Base-by-base conservation (phyloP, 2,113 vertebrate genomes). In the Rynchops niger region DNA sequence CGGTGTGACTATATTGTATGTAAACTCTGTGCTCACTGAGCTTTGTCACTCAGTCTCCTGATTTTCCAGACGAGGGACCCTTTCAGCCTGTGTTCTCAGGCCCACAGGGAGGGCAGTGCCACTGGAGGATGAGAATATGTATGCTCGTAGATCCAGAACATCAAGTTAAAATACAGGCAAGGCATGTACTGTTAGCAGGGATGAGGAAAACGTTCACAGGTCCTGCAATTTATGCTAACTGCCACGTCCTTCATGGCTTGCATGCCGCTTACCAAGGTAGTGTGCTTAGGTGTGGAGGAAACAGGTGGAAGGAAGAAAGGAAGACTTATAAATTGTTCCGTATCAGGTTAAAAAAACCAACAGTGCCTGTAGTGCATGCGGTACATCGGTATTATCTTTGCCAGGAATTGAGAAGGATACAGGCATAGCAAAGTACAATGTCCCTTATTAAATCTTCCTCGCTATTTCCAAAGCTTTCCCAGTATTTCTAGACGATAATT, bases 111-210 rank as follows among this genome's bases (percentile, higher is more conserved):
- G 9, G n/a, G 14, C 26, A 18, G 25, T 15, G 47, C 11, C 47
- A 38, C 19, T 13, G 36, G 3, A 34, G 5, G 11, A 11, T 50
- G 32, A 80, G 21, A 21, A 11, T 29, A 15, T 27, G 6, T 32
- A 13, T 42, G 21, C 26, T 47, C 1, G 0, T 42, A 59, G 19
- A 9, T 47, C 38, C 29, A 15, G 18, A 18, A 66, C 18, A 30
- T 29, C 9, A 9, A 66, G 22, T 47, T 66, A 55, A 78, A 82
- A 49, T 34, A 34, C 32, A 82, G 45, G 7, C 26, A 55, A 82
- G 17, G 21, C 26, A 61, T 1, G 3, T 36, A 29, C 9, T 3
- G 0, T 36, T 36, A 94, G 38, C 4, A 3, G 15, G 16, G 11
- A 36, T 34, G 34, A 71, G 38, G 49, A 76, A 65, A 76, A 71